These are phyloP conservation scores for Lapara coniferarum DNA, from an alignment of 2,888 invertebrate species.

Conservation along the genomic window DNA sequence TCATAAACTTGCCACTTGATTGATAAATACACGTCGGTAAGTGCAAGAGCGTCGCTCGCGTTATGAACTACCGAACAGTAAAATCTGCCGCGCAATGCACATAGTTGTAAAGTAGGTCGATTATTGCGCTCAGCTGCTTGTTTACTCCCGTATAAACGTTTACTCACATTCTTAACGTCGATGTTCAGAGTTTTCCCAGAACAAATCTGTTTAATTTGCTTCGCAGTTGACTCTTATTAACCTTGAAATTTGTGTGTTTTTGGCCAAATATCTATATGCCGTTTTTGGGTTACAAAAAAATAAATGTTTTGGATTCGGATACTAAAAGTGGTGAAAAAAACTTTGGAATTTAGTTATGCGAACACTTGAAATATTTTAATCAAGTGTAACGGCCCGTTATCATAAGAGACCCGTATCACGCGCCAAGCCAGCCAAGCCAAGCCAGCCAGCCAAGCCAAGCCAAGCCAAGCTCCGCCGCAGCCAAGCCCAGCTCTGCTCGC, in stretches of 20 bases:
- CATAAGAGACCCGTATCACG: too few species aligned
- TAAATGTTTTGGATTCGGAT: background rate
- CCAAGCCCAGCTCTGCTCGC: too few species aligned
- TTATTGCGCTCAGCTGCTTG: constrained; percentile 8
- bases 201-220: constrained; percentile 27
- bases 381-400: background rate
- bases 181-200: constrained; percentile 24
- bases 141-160: background rate
- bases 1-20: constrained; percentile 69
- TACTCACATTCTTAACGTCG: background rate
- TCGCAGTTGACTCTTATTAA: constrained; percentile 18
- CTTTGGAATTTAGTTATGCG: background rate
- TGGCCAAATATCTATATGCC: background rate
- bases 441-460: too few species aligned
- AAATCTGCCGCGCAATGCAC: constrained; percentile 40
- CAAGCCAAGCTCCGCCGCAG: too few species aligned
- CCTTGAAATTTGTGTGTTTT: constrained; percentile 20
- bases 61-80: constrained; percentile 53
- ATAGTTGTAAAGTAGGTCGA: constrained; percentile 29
- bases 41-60: constrained; percentile 54
- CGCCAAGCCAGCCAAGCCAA: too few species aligned
- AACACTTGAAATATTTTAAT: constrained; percentile 7
- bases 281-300: constrained; percentile 16
- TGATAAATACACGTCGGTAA: constrained; percentile 59
- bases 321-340: background rate